Evolutionary conservation across 2,888 invertebrate species (phyloP).

Genomic region (Drosophila quinaria): DNA sequence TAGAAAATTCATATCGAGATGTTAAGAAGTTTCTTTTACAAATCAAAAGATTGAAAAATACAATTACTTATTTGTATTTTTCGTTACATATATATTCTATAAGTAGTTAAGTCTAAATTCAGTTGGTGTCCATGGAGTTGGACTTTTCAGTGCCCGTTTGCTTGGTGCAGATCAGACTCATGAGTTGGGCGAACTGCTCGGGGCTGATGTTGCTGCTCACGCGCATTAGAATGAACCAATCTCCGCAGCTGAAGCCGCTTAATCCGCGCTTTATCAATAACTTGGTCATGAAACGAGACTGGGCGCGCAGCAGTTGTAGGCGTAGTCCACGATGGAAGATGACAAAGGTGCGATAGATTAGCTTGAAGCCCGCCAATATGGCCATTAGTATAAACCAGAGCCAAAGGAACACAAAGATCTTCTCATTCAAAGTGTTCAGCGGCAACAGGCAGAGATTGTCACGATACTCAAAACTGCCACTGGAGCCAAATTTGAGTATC

Average conservation of each 20-base stretch:
- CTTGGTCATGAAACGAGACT: conserved; percentile 71
- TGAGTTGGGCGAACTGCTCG: conserved; percentile 88
- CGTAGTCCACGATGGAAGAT: conserved; percentile 86
- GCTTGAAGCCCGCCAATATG: conserved; percentile 88
- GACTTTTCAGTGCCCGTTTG: conserved; percentile 16
- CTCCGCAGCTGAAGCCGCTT: conserved; percentile 87
- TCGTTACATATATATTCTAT: not conserved
- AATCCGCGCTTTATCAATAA: conserved; percentile 61
- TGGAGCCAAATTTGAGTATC: conserved; percentile 94
- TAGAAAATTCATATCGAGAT: conserved; percentile 22
- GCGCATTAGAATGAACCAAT: conserved; percentile 92
- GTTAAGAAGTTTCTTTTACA: conserved; percentile 8
- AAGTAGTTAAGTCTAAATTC: conserved; percentile 8
- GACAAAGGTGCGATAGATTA: conserved; percentile 89
- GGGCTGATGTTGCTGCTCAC: conserved; percentile 92
- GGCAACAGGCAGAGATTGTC: conserved; percentile 93
- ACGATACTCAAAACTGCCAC: conserved; percentile 92
- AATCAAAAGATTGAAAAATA: conserved; percentile 6
- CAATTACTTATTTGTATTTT: not conserved
- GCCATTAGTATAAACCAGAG: conserved; percentile 90
- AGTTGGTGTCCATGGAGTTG: conserved; percentile 38
- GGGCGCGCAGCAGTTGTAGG: conserved; percentile 72
- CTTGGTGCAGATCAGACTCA: conserved; percentile 86
- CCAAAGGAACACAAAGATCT: conserved; percentile 91
- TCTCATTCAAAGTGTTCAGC: conserved; percentile 92